Conservation (phyloP, 2,888 invertebrate species). For the Kuschelorhynchus macadamiae region DNA sequence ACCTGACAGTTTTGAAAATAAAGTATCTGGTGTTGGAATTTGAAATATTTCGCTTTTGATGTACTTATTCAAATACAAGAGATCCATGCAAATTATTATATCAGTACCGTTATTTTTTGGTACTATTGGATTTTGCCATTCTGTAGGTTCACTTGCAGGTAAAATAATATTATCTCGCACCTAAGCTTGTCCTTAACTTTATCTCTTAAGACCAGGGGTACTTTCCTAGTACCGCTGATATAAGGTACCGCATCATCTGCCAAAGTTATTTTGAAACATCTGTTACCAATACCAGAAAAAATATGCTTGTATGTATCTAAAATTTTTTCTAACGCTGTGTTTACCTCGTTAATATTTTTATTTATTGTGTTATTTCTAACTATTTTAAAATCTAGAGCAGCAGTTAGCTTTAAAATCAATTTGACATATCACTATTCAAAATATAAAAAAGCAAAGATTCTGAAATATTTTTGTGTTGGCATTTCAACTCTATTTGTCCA, state of each 20-base stretch:
- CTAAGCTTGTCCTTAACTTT: slow-evolving; percentile 28
- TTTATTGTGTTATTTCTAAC: no score
- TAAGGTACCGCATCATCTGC: slow-evolving; percentile 32
- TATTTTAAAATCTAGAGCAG: no score
- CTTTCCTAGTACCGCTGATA: slow-evolving; percentile 34
- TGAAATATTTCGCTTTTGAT: not conserved
- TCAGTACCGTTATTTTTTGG: no score
- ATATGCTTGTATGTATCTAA: slow-evolving; percentile 1
- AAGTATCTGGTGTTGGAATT: slow-evolving; percentile 6
- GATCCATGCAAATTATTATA: slow-evolving; percentile 3
- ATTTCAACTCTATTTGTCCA: no score
- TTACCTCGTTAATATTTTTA: not conserved
- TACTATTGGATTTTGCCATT: no score
- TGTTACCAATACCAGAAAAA: slow-evolving; percentile 32
- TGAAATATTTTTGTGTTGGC: no score
- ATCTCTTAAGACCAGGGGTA: slow-evolving; percentile 28
- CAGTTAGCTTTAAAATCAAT: no score
- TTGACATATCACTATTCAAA: no score
- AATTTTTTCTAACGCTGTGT: not conserved
- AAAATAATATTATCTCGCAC: not conserved
- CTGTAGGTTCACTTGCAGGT: no score
- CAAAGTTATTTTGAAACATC: slow-evolving; percentile 27
- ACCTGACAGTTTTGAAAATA: slow-evolving; percentile 5
- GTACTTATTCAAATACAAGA: not conserved
- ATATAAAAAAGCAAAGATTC: no score